A percentile compares a stretch with the other conserved stretches of the same genome.
Conservation (phyloP, 1,140 invertebrate species). For the Lutraria rhynchaena region DNA sequence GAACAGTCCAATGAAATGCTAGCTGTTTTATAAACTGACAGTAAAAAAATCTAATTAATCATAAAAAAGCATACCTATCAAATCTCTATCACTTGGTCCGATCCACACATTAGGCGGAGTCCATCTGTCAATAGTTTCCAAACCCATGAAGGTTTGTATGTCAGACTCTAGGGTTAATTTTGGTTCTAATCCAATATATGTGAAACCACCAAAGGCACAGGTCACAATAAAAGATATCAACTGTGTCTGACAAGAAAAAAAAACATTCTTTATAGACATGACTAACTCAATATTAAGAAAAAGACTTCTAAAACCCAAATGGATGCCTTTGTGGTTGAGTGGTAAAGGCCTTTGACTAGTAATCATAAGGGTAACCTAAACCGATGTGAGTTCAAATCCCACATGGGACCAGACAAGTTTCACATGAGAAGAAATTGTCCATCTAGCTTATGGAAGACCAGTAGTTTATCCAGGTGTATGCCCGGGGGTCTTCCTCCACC, state of each 20-base stretch:
- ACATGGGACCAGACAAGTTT: too few relatives aligned
- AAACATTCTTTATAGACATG: neutral
- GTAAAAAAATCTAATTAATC: too few relatives aligned
- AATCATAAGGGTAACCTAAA: neutral
- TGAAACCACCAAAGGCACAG: conserved; percentile 59
- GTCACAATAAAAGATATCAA: conserved; percentile 61
- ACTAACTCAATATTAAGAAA: neutral
- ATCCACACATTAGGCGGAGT: conserved; percentile 75
- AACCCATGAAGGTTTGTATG: conserved; percentile 71
- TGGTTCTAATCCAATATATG: conserved; percentile 66
- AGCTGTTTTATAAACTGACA: too few relatives aligned
- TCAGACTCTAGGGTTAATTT: conserved; percentile 43
- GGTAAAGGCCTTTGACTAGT: too few relatives aligned
- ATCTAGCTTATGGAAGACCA: too few relatives aligned
- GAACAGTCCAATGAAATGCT: too few relatives aligned
- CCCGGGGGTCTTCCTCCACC: neutral
- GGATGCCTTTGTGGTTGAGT: neutral
- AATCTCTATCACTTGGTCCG: conserved; percentile 65
- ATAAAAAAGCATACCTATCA: conserved; percentile 64
- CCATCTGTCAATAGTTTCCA: conserved; percentile 67
- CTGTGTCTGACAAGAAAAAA: conserved; percentile 64
- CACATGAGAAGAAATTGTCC: too few relatives aligned
- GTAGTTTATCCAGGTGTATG: too few relatives aligned
- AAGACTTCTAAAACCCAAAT: neutral
- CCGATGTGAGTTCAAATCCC: too few relatives aligned